Base-by-base conservation (phyloP, 2,888 invertebrate species). In the Andrena bicolor region DNA sequence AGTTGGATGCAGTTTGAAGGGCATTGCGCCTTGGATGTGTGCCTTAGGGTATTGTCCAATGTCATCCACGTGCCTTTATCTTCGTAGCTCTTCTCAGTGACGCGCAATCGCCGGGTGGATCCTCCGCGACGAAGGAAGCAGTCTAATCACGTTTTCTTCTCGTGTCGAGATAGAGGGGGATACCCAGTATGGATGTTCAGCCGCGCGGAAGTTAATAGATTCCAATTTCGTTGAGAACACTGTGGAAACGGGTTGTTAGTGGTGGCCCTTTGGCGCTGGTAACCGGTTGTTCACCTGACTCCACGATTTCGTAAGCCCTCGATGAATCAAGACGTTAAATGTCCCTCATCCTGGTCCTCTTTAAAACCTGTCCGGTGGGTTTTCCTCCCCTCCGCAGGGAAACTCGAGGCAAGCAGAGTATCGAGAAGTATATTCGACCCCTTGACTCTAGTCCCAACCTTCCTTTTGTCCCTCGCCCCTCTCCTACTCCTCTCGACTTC, bases 331-430 rank as follows among this genome's bases (percentile, higher is more conserved):
- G 68, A 80, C 75, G 80, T 87, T 85, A 86, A 88, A 84, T 86
- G 83, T 80, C 83, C 72, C 49, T 64, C 80, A 83, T 53, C 41
- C 75, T 77, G 84, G 78, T 61, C 82, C 85, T 81, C 82, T 90
- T 91, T 90, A 89, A 91, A 91, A 91, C 91, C 89, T 86, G 91
- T 90, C 84, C 83, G 83, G 89, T 82, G 80, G 82, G 89, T 91
- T 91, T 86, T 88, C 81, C 76, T 71, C 71, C 77, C 88, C 71
- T 65, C 69, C 71, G 65, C 49, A 28, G 30, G 35, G 51, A 79
- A 64, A 76, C 63, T 49, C 72, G 84, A 78, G 79, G 83, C 83
- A 79, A 68, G 61, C 23, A 58, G 26, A 65, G 35, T 73, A 69
- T 73, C 69, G 41, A 69, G 58, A 60, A 56, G 56, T 26, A 56